Base-by-base conservation (phyloP, 2,888 invertebrate species). In the Campoplex nolae region DNA sequence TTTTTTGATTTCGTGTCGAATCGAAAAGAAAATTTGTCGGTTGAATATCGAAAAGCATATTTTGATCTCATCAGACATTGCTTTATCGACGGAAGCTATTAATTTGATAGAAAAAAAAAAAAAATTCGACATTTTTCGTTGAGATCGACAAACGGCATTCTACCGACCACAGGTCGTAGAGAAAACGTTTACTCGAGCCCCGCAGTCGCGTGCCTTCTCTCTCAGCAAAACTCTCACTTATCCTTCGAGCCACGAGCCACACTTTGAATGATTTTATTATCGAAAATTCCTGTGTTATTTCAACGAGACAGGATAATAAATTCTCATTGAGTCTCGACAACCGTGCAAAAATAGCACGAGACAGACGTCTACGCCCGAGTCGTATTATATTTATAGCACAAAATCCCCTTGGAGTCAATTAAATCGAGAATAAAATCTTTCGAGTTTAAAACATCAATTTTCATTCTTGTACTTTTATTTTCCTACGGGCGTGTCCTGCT, bases 161-260 rank as follows among this genome's bases (percentile, higher is more conserved):
- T 80, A 77, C 81, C 86, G 80, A 83, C 83, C 16, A 81, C 74
- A 70, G 88, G 73, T 88, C 88, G 42, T 51, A 32, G 11, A 65
- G 81, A 67, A 74, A 82, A 87, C 88, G 51, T 89, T 90, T 86
- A 88, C 89, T 87, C 80, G 58, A 13, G 6, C 67, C 23, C 23
- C 23, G 62, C 83, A 89, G 74, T 76, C 79, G 32, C 45, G 45
- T 28, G 74, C 58, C 71, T 87, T 75, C 62, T 58, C 32, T 35
- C 42, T 38, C 28, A 6, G 3, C 62, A 32, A 32, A 23, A 88
- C 87, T 82, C 82, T 88, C 84, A 70, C 74, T 91, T 90, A 91
- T 89, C 90, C 85, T 86, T 88, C 88, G 90, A 90, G 91, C 80
- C 62, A 65, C 35, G 58, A 56, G 35, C 28, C 35, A 18, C 35